These are phyloP conservation scores for Saiga tatarica DNA, from an alignment of 2,113 vertebrate genomes.

Conservation along the genomic window DNA sequence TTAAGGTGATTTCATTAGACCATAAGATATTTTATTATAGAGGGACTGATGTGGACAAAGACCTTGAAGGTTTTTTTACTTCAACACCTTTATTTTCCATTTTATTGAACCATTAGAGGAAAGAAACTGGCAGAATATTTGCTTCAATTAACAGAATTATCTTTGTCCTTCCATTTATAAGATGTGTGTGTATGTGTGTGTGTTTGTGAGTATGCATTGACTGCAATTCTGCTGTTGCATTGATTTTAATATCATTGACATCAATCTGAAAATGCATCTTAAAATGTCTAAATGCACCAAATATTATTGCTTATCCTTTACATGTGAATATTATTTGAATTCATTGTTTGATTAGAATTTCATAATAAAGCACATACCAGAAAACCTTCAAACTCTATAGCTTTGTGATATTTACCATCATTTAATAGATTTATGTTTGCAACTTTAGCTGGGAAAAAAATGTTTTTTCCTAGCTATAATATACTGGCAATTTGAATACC, in stretches of 20 bases:
- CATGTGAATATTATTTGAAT: not conserved
- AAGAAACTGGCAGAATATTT: not conserved
- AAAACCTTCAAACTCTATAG: not conserved
- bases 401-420: not conserved
- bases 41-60: not conserved
- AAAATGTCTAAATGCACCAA: not conserved
- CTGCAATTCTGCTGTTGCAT: not conserved
- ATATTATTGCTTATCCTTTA: not conserved
- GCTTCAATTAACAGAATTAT: not conserved
- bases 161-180: not conserved
- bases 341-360: slow-evolving; percentile 11
- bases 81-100: not conserved
- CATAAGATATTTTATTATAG: not conserved
- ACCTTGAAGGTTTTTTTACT: not conserved
- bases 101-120: not conserved
- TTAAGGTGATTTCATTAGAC: not conserved
- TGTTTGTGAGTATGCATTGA: not conserved
- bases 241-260: not conserved
- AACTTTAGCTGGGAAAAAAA: not conserved
- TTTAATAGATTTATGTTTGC: not conserved
- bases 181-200: not conserved
- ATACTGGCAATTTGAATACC: not conserved
- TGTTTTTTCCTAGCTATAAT: not conserved
- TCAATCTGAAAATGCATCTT: not conserved
- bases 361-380: not conserved